Evolutionary conservation across 2,797 vertebrate genomes (phyloP).

Genomic region (Mionectes olivaceus): DNA sequence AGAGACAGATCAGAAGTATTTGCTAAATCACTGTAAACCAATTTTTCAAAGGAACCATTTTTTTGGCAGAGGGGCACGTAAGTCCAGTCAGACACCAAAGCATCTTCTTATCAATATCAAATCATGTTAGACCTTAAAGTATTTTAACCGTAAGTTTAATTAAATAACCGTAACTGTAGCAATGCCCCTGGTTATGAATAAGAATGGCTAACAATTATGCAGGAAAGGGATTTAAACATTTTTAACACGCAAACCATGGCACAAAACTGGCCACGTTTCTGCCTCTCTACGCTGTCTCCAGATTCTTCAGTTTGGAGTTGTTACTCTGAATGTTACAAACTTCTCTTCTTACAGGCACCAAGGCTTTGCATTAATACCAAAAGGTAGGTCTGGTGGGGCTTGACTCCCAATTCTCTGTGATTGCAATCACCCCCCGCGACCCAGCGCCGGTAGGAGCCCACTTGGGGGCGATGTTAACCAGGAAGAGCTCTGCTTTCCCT

Average conservation of each 20-base stretch:
- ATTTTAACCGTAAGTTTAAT: not conserved
- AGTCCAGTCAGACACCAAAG: not conserved
- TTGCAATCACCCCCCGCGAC: fast-evolving
- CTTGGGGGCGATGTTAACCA: conserved; percentile 65
- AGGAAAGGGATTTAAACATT: not conserved
- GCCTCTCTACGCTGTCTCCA: not conserved
- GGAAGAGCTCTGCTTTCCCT: not conserved
- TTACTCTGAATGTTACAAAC: fast-evolving
- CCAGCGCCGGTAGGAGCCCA: not conserved
- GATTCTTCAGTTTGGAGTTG: not conserved
- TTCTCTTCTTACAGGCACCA: not conserved
- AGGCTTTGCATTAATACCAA: not conserved
- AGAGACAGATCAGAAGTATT: not conserved
- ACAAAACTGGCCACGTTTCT: not conserved
- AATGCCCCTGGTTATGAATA: not conserved
- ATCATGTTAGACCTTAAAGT: not conserved
- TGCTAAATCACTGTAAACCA: not conserved
- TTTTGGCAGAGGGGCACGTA: not conserved
- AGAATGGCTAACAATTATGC: not conserved
- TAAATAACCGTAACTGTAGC: not conserved
- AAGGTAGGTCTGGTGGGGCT: not conserved
- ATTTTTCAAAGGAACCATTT: not conserved
- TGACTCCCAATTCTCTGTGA: fast-evolving
- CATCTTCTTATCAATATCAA: not conserved
- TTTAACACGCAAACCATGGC: not conserved